These are phyloP conservation scores for Lasioglossum vierecki DNA, from an alignment of 2,888 invertebrate species.

Conservation along the genomic window DNA sequence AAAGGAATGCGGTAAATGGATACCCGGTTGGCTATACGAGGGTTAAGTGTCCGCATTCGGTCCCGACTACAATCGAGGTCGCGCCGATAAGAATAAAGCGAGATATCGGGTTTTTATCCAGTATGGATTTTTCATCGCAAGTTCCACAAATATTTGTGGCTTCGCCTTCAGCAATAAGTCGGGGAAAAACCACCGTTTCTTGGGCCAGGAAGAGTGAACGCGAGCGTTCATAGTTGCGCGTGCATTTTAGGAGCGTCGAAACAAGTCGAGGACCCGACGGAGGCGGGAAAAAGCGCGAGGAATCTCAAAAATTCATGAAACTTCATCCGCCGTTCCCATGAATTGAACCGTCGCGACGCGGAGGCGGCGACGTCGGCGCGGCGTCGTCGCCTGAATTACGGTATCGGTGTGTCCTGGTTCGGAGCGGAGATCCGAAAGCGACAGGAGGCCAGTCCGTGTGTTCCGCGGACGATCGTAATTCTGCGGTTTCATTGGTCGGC, in stretches of 20 bases:
- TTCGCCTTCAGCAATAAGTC: not conserved
- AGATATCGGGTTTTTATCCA: not conserved
- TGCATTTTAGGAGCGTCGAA: not conserved
- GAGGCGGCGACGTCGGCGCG: constrained; percentile 1
- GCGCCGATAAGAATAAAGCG: not conserved
- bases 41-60: not conserved
- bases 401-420: constrained; percentile 25
- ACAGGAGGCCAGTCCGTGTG: not conserved
- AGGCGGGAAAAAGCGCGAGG: not conserved
- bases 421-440: not conserved
- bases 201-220: not conserved
- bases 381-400: constrained; percentile 25
- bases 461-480: constrained; percentile 36
- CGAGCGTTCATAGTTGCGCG: not conserved
- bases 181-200: not conserved
- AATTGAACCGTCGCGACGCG: constrained; percentile 19
- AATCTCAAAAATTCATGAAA: constrained; percentile 45
- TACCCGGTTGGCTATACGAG: no score
- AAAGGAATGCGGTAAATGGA: no score
- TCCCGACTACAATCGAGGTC: not conserved
- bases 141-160: not conserved
- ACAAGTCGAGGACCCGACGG: not conserved
- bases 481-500: constrained; percentile 29
- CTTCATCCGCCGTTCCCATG: constrained; percentile 27
- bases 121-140: not conserved